Base-by-base conservation (phyloP, 2,888 invertebrate genomes). In the Cryptosula pallasiana region DNA sequence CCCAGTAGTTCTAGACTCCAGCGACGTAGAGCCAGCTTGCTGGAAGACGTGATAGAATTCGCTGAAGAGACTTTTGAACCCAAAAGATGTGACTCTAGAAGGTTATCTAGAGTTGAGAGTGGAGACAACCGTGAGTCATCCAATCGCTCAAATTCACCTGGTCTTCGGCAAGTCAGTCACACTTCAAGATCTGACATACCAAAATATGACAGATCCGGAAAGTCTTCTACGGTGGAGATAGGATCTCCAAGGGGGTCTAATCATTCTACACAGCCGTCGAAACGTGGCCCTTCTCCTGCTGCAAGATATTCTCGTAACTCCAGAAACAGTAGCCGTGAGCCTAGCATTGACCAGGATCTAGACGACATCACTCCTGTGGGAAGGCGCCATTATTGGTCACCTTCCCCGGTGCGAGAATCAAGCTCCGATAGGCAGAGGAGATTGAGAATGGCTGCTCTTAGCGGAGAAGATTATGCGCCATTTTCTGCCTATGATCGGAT, bases 311-410 rank as follows among this genome's bases (percentile, higher is more conserved):
- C 63, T 29, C 27, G 63, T 29, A 13, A 27, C 5, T 32, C 27
- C 3, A 27, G 32, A 34, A 63, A 63, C 27, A 32, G 32, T n/a
- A 63, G 63, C 32, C 27, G 63, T 25, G 32, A 63, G 32, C 9
- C 32, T 32, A 63, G 63, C 63, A 63, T 32, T 63, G 63, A 63
- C 32, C 63, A 63, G 5, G 32, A 63, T n/a, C 32, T 13, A 45
- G 45, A 45, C 20, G 45, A 45, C 45, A 45, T 5, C 20, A 45
- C 45, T 45, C 45, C 45, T 13, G 20, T 45, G 20, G 45, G 45
- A 45, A 45, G 45, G 45, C 45, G 20, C 45, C 45, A 20, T 20
- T 45, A 45, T 20, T 45, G 45, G 45, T 45, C 45, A 5, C 45
- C 45, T 45, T 45, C 45, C 5, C 45, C 45, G 5, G 45, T 45